Percentiles rank a stretch among this genome's conserved stretches.
Evolutionary conservation across 2,113 vertebrate genomes (phyloP).

Genomic region (Vanacampus margaritifer): DNA sequence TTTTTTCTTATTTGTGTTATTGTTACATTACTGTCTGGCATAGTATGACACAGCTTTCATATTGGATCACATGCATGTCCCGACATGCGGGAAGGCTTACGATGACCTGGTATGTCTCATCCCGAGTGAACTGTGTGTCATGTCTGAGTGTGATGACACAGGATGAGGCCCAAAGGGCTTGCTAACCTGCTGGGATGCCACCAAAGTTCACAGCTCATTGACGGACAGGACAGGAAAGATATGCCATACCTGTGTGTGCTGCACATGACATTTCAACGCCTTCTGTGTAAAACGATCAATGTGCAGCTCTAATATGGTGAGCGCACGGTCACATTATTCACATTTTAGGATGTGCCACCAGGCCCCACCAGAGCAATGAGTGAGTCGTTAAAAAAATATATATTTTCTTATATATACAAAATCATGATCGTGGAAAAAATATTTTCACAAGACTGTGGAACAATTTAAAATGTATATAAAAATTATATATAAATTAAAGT

Average conservation of each 20-base stretch:
- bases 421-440: too few species aligned
- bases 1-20: neutral
- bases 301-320: neutral
- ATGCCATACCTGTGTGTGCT: neutral
- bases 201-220: conserved; percentile 29
- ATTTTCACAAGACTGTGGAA: too few species aligned
- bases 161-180: conserved; percentile 14
- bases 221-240: conserved; percentile 2
- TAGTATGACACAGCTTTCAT: neutral
- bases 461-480: too few species aligned
- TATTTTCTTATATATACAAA: too few species aligned
- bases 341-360: neutral
- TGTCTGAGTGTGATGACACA: conserved; percentile 28
- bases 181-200: conserved; percentile 20
- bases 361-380: neutral
- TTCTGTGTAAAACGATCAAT: neutral
- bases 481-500: too few species aligned
- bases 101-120: conserved; percentile 27
- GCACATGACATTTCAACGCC: neutral
- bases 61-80: neutral
- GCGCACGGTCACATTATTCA: neutral
- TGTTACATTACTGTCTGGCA: too few species aligned
- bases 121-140: conserved; percentile 26
- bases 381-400: neutral
- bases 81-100: conserved; percentile 25